These are phyloP conservation scores for Sphaeridia pumilis DNA, from an alignment of 2,888 invertebrate genomes.

Conservation along the genomic window DNA sequence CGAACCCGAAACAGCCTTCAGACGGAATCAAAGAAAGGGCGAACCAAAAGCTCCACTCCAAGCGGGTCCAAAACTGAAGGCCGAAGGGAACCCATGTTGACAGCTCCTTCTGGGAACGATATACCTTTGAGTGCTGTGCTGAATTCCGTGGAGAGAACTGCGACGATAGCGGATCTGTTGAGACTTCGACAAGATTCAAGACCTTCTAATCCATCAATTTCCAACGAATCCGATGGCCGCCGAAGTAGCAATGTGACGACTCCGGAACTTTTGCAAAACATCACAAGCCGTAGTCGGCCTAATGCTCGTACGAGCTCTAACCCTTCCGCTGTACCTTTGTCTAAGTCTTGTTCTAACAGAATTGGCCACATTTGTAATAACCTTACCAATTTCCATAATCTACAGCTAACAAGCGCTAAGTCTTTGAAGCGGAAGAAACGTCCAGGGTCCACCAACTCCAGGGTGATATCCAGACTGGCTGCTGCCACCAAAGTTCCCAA, in stretches of 20 bases:
- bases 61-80: too few relatives aligned
- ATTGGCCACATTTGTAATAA: neutral
- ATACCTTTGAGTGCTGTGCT: constrained; percentile 8
- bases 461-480: neutral
- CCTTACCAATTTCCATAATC: neutral
- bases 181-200: constrained; percentile 12
- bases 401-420: neutral
- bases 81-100: too few relatives aligned
- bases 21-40: too few relatives aligned
- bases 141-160: constrained; percentile 1
- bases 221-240: too few relatives aligned
- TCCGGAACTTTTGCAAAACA: neutral
- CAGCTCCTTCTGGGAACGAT: neutral
- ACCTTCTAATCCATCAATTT: too few relatives aligned
- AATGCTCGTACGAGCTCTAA: constrained; percentile 10
- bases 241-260: neutral
- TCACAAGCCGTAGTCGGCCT: constrained; percentile 8
- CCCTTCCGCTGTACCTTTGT: too few relatives aligned
- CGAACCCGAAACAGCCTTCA: too few relatives aligned
- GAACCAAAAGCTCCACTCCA: too few relatives aligned
- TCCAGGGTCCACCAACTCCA: too few relatives aligned
- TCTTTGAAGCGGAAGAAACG: neutral
- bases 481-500: neutral
- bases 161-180: constrained; percentile 14
- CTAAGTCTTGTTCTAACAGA: neutral